Evolutionary conservation across 2,888 invertebrate species (phyloP), one percentile per base, ranked within the genome.

Genomic region (Salticus scenicus): DNA sequence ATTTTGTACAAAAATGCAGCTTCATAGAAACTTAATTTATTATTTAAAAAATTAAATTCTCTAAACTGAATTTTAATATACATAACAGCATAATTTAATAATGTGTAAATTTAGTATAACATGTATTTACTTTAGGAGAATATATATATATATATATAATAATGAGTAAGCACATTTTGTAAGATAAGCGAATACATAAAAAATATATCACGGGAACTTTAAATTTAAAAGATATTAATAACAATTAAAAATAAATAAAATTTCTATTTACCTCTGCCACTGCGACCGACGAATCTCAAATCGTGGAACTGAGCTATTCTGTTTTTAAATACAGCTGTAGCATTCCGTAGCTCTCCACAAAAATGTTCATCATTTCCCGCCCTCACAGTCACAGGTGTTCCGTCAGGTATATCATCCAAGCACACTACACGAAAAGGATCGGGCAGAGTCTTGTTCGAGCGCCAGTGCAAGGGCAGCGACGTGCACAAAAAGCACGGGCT

Each of bases 331-430:
- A 96, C 94, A 1, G 98, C 96, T 8, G 96, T 95, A 90, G 94
- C 95, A 92, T 99, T 99, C 89, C 97, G 93, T 85, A 98, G 92
- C 90, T 99, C 98, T 0, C 97, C 98, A 90, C 96, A 96, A 91
- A 94, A 96, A 92, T 98, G 98, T 92, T 99, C 98, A 90, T 99
- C 99, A 92, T 98, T 99, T 71, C 99, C 99, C 71, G 98, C 98
- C 85, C 96, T 93, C 75, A 99, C 95, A 66, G 96, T 96, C 88
- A 99, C 98, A 88, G 96, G 92, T 47, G 98, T 99, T 17, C 98
- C 98, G 92, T 99, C 98, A 78, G 94, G 93, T 71, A 98, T 94
- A 86, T 98, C 98, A 1, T 96, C 96, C 71, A 98, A 93, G 28
- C 97, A 95, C 76, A 98, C 95, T 89, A 98, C 98, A 92, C 97